Base-by-base conservation (phyloP, 2,113 vertebrate genomes). In the Oxyura jamaicensis region DNA sequence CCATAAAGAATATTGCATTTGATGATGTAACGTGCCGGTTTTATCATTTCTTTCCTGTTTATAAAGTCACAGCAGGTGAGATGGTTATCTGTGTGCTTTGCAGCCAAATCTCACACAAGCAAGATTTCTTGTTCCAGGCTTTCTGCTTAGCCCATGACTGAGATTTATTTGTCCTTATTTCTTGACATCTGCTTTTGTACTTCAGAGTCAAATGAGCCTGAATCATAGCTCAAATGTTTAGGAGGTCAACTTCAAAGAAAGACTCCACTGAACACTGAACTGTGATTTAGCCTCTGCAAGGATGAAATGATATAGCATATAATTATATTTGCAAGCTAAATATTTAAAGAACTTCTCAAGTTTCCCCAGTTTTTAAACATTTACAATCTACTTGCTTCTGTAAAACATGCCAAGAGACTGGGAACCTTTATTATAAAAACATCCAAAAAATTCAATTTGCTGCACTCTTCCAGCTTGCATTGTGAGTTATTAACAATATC, bases 71-170 rank as follows among this genome's bases (percentile, higher is more conserved):
- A 91, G 83, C 42, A 87, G 74, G 48, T 68, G 35, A 78, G 84
- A 84, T 0, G 46, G 13, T 41, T 78, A 52, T 14, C 60, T 23
- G 15, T 91, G 48, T 65, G 16, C 82, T 91, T 77, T 88, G 48
- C 66, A 89, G 81, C 18, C 91, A 93, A 63, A 83, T 66, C 56
- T 81, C 41, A 83, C 22, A 19, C 33, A 52, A 17, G 58, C 21
- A 92, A n/a, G n/a, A 86, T 55, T 92, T 89, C 73, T 79, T 83
- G n/a, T 39, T 59, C 53, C 80, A 89, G 63, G 84, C 53, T 56
- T 83, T 71, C 29, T 8, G 16, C 35, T 88, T 53, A 80, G 67
- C 26, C 67, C 59, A 31, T 42, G n/a, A 68, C 71, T 58, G 63
- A 88, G 58, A 91, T 5, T 62, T 91, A 92, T 91, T 83, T 93